Percentiles rank a stretch among this genome's conserved stretches.
These are phyloP conservation scores for Rhabdomys dilectus DNA, from an alignment of 2,113 vertebrate species.

Conservation along the genomic window DNA sequence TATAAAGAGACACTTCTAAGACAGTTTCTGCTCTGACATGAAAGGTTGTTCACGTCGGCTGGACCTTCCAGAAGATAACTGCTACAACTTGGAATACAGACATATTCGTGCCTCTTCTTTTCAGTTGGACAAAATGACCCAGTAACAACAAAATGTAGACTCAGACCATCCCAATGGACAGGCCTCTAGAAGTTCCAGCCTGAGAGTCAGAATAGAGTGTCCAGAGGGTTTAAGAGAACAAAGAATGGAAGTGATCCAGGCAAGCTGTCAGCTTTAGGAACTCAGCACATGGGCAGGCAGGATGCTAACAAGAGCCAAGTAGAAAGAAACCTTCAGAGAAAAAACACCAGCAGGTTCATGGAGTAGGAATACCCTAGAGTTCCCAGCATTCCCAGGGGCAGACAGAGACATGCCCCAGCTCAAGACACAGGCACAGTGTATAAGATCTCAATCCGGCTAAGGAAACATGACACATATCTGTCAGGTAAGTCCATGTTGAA, in stretches of 20 bases:
- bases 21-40: neutral
- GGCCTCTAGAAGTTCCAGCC: neutral
- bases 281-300: neutral
- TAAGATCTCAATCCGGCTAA: neutral
- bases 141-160: neutral
- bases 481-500: neutral
- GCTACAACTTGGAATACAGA: neutral
- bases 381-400: neutral
- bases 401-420: neutral
- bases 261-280: neutral
- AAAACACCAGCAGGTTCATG: neutral
- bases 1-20: neutral
- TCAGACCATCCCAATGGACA: neutral
- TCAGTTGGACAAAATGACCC: neutral
- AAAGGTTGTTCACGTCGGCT: neutral
- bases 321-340: neutral
- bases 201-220: neutral
- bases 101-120: neutral
- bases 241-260: neutral
- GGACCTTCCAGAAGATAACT: neutral
- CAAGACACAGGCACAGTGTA: neutral
- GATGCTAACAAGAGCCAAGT: neutral
- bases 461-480: slow-evolving; percentile 5
- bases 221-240: neutral
- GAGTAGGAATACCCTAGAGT: neutral